Evolutionary conservation across 2,888 invertebrate species (phyloP).

Genomic region (Bellardia pandia): DNA sequence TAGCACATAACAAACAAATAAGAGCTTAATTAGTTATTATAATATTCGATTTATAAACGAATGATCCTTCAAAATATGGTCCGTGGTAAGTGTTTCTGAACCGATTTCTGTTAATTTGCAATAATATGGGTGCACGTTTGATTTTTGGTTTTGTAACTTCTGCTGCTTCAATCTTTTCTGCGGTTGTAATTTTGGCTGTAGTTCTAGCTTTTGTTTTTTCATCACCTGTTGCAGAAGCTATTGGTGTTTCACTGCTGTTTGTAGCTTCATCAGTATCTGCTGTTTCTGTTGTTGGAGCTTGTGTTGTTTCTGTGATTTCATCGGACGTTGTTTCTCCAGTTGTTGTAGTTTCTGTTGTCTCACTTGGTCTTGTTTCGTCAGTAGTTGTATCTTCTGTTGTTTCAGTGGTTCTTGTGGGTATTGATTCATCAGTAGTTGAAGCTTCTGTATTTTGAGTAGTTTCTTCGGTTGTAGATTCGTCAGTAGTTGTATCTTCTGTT

Average conservation of each 20-base stretch:
- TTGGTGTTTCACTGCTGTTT: not conserved
- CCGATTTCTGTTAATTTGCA: constrained; percentile 5
- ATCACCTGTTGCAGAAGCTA: too few relatives aligned
- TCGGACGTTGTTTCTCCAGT: not conserved
- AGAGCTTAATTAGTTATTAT: not conserved
- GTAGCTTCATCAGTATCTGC: not conserved
- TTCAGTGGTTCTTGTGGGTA: too few relatives aligned
- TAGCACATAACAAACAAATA: too few relatives aligned
- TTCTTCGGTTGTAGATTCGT: not conserved
- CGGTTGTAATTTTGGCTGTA: not conserved
- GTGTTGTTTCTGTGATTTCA: not conserved
- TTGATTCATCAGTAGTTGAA: not conserved
- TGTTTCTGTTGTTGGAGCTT: not conserved
- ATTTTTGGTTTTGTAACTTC: not conserved
- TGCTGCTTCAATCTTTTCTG: not conserved
- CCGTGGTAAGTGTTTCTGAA: not conserved
- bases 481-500: not conserved
- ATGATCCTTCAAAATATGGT: constrained; percentile 12
- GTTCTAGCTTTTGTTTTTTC: too few relatives aligned
- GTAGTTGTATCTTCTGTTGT: not conserved
- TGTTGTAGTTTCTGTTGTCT: not conserved
- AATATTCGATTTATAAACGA: not conserved
- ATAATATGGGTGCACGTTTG: not conserved
- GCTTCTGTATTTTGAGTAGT: not conserved
- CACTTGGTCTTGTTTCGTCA: not conserved